Evolutionary conservation across 2,797 vertebrate genomes (phyloP).

Genomic region (Lindbergichthys nudifrons): DNA sequence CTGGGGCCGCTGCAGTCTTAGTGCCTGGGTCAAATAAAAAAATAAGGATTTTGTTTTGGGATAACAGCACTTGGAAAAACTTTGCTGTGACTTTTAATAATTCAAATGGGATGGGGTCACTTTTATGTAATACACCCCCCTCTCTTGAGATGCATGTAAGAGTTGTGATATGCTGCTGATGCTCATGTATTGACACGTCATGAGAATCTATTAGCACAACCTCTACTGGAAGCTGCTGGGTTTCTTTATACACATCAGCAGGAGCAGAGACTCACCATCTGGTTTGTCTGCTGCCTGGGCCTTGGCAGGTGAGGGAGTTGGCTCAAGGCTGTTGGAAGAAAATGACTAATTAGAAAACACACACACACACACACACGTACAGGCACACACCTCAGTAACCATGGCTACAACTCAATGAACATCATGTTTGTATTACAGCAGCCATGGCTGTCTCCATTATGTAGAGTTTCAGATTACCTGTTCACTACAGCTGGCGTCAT

Average conservation of each 20-base stretch:
- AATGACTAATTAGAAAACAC: slow-evolving; percentile 72
- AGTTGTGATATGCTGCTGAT: slow-evolving; percentile 24
- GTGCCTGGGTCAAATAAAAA: slow-evolving; percentile 52
- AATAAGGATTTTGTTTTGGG: not conserved
- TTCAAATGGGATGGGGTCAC: slow-evolving; percentile 9
- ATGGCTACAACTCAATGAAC: slow-evolving; percentile 65
- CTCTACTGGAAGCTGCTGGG: slow-evolving; percentile 56
- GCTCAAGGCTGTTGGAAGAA: slow-evolving; percentile 81
- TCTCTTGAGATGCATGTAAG: slow-evolving; percentile 32
- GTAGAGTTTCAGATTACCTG: slow-evolving; percentile 23
- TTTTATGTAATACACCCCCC: slow-evolving; percentile 24
- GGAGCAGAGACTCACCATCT: slow-evolving; percentile 80
- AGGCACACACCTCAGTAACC: slow-evolving; percentile 46
- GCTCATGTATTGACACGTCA: slow-evolving; percentile 58
- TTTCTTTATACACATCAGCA: slow-evolving; percentile 62
- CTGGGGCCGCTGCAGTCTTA: slow-evolving; percentile 59
- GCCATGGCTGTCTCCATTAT: slow-evolving; percentile 33
- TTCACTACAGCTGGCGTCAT: slow-evolving; percentile 23
- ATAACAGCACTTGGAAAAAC: not conserved
- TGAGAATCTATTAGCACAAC: slow-evolving; percentile 68
- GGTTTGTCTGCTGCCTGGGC: slow-evolving; percentile 80
- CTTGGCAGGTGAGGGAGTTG: slow-evolving; percentile 79
- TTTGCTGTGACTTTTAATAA: slow-evolving; percentile 33
- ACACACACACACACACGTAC: too few relatives aligned
- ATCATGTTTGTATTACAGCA: slow-evolving; percentile 45